Conservation (phyloP, 2,113 vertebrate species). For the Talpa occidentalis region DNA sequence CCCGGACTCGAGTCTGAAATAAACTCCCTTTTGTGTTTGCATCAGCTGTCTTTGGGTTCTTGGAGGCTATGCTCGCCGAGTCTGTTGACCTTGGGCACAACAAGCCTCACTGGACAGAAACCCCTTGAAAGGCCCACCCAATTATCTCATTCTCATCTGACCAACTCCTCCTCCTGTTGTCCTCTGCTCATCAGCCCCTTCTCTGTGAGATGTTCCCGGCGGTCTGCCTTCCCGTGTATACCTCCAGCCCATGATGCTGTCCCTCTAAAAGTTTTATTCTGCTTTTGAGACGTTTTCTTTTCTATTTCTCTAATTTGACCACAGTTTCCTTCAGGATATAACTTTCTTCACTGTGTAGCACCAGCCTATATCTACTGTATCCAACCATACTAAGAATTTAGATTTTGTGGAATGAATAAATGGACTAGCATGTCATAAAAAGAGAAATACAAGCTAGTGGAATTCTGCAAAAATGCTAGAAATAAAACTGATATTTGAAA, state of each 20-base stretch:
- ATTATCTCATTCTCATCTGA: neutral
- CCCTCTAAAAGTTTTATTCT: neutral
- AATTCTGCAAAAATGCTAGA: neutral
- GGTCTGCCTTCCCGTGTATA: neutral
- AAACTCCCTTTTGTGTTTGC: too few relatives aligned
- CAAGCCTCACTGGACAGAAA: neutral
- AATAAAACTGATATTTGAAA: slow-evolving; percentile 6
- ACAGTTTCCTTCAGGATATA: neutral
- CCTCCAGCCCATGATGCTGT: neutral
- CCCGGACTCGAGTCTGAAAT: too few relatives aligned
- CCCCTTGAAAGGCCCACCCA: neutral
- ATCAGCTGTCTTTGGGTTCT: too few relatives aligned
- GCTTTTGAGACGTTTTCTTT: neutral
- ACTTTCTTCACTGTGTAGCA: neutral
- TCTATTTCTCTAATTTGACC: neutral
- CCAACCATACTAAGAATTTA: neutral
- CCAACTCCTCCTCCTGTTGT: neutral
- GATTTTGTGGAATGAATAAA: neutral
- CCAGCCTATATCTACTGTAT: neutral
- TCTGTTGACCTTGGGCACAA: too few relatives aligned
- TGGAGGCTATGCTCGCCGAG: too few relatives aligned
- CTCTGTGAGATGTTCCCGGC: neutral
- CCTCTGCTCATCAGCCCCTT: neutral
- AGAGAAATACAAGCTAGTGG: neutral
- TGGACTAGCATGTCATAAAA: neutral